Evolutionary conservation across 2,113 vertebrate genomes (phyloP), one percentile per base, ranked within the genome.

Genomic region (Thunnus thynnus): DNA sequence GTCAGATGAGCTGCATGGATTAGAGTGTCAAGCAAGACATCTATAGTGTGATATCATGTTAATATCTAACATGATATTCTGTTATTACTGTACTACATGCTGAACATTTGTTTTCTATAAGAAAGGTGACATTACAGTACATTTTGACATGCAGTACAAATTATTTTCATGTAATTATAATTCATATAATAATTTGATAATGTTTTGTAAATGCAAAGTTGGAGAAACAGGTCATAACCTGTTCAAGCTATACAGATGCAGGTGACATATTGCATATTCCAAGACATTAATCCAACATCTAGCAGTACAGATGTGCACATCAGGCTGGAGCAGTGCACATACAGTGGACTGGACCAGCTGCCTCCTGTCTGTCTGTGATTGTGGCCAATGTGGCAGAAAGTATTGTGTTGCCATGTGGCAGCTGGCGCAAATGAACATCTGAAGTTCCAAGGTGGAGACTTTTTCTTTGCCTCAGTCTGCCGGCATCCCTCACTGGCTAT

Each of bases 291-390:
- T 69, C 50, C 46, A 46, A 71, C 47, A 30, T 62, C n/a, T 17
- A 9, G 74, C 58, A 54, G 75, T 7, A 8, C 83, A 86, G 78
- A 75, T 82, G 72, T 73, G 74, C 22, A 73, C 41, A 51, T 62
- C 51, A 50, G 46, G 48, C 44, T 3, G 1, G 9, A 54, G 51
- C 58, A 60, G 14, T 14, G 63, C 25, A 48, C 52, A 25, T 22
- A 13, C 58, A 48, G 70, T 50, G 41, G 41, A 51, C 9, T 1
- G 63, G 22, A 69, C 57, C 86, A 85, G 74, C 73, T 79, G 82
- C 51, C 46, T 62, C 9, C 67, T 55, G 27, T 80, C 61, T 20
- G 32, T 41, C 11, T 73, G 58, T 47, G 64, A 65, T 51, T 25
- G 57, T 12, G 27, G 66, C 48, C 13, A 2, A 64, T 54, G 72